These are phyloP conservation scores for Apamea anceps DNA, from an alignment of 2,888 invertebrate species.

Conservation along the genomic window DNA sequence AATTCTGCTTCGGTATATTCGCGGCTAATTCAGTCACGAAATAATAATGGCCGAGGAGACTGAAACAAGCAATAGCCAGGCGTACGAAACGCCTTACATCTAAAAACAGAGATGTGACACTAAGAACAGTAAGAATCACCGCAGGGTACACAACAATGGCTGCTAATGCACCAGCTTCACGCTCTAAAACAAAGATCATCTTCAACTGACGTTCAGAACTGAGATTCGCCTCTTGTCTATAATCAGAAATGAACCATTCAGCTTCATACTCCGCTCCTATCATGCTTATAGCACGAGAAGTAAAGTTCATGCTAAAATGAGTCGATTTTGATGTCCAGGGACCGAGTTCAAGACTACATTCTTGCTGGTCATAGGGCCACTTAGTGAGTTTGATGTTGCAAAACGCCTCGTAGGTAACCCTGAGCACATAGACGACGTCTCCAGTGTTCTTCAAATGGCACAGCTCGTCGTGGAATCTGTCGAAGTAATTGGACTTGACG, in stretches of 20 bases:
- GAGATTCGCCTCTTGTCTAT: slow-evolving; percentile 55
- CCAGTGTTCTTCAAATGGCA: slow-evolving; percentile 68
- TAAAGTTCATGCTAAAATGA: slow-evolving; percentile 57
- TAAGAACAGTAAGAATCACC: slow-evolving; percentile 68
- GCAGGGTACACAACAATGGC: slow-evolving; percentile 73
- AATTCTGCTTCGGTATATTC: slow-evolving; percentile 68
- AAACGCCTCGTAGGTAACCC: slow-evolving; percentile 4
- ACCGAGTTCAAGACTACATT: slow-evolving; percentile 69
- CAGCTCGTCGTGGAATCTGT: slow-evolving; percentile 13
- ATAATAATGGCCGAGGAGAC: slow-evolving; percentile 71
- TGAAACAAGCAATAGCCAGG: slow-evolving; percentile 69
- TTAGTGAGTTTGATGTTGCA: slow-evolving; percentile 70
- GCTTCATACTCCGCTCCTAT: slow-evolving; percentile 68
- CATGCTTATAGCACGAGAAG: slow-evolving; percentile 55
- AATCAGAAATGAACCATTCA: slow-evolving; percentile 76
- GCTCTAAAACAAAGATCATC: slow-evolving; percentile 72
- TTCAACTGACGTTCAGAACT: slow-evolving; percentile 62
- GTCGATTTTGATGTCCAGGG: slow-evolving; percentile 7
- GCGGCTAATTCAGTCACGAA: slow-evolving; percentile 65
- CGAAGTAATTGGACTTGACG: slow-evolving; percentile 36
- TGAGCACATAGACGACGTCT: slow-evolving; percentile 48
- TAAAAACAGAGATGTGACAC: slow-evolving; percentile 67
- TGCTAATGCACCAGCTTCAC: slow-evolving; percentile 71
- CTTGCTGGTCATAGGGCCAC: slow-evolving; percentile 75
- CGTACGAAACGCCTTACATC: slow-evolving; percentile 68